phyloP scores from a whole-genome alignment of 2,113 vertebrate species.

The Hemibagrus wyckioides region DNA sequence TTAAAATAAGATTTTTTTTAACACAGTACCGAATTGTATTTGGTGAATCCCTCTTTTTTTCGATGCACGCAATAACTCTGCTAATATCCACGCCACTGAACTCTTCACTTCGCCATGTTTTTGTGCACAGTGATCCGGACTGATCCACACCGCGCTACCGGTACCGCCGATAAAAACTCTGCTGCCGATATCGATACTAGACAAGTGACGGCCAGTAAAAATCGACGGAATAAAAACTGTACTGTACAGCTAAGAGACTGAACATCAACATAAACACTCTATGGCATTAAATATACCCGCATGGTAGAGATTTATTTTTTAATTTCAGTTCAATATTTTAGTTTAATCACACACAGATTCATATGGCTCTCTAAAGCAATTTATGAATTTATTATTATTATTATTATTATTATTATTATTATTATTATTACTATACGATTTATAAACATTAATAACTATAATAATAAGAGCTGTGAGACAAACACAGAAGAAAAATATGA shows the following conservation, averaged over 20 bases:
- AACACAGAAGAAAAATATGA: background rate
- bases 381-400: background rate
- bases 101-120: conserved; percentile 37
- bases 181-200: background rate
- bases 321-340: background rate
- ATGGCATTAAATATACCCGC: background rate
- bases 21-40: conserved; percentile 21
- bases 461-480: background rate
- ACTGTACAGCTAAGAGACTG: background rate
- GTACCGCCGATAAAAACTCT: background rate
- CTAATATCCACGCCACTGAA: background rate
- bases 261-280: background rate
- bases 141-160: background rate
- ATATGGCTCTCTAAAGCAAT: background rate
- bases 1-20: background rate
- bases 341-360: background rate
- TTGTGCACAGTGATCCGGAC: conserved; percentile 12
- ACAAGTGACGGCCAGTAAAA: background rate
- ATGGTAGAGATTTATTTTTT: background rate
- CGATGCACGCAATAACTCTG: background rate
- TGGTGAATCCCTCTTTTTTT: background rate
- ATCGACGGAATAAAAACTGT: background rate
- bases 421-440: background rate
- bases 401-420: background rate
- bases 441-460: background rate